phyloP scores from a whole-genome alignment of 2,888 invertebrate species.

The Ypsolopha sequella region DNA sequence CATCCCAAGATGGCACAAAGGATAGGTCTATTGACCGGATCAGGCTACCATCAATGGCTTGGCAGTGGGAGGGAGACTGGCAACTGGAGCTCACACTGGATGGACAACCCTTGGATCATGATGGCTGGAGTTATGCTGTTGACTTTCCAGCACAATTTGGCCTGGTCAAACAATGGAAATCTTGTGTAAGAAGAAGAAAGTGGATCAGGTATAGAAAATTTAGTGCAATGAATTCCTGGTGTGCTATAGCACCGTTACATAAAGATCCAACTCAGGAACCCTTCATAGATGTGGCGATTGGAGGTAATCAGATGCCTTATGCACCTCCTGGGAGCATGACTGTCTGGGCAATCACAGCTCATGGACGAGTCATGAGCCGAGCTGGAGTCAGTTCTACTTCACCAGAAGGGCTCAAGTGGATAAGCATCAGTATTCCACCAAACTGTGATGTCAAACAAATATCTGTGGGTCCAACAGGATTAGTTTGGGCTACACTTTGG shows the following conservation, averaged over 20 bases:
- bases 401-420: constrained; percentile 92
- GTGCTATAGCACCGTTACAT: constrained; percentile 89
- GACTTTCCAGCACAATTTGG: constrained; percentile 90
- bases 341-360: constrained; percentile 95
- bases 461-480: constrained; percentile 86
- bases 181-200: constrained; percentile 88
- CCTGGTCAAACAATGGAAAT: constrained; percentile 87
- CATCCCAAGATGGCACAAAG: constrained; percentile 84
- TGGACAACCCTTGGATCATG: constrained; percentile 89
- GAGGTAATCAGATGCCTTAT: constrained; percentile 86
- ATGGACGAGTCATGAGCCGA: constrained; percentile 91
- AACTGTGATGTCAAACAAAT: constrained; percentile 88
- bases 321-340: constrained; percentile 80
- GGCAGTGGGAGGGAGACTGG: constrained; percentile 98
- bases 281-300: constrained; percentile 91
- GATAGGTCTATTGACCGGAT: constrained; percentile 86
- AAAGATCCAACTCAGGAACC: constrained; percentile 94
- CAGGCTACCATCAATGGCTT: constrained; percentile 91
- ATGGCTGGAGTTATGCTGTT: constrained; percentile 94
- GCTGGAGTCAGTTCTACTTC: constrained; percentile 83
- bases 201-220: constrained; percentile 92
- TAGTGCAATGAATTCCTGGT: constrained; percentile 93
- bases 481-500: constrained; percentile 90
- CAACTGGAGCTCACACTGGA: constrained; percentile 85
- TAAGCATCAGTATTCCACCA: constrained; percentile 79